Percentiles rank a stretch among this genome's conserved stretches.
Evolutionary conservation across 2,888 invertebrate species (phyloP).

Genomic region (Dasysyrphus tricinctus): DNA sequence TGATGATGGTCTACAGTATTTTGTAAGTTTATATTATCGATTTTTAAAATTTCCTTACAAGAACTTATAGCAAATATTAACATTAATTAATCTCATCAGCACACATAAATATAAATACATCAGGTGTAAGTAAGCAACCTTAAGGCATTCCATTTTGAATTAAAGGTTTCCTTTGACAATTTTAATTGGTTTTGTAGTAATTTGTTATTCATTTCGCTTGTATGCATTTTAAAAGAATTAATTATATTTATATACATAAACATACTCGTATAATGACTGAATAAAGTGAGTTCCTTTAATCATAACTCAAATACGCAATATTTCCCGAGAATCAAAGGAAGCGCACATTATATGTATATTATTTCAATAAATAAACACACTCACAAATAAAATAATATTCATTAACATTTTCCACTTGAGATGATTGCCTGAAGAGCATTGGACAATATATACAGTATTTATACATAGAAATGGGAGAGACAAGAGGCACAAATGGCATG

Average conservation of each 20-base stretch:
- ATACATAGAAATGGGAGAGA: too few species aligned
- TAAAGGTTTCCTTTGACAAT: background rate
- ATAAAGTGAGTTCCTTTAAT: constrained; percentile 11
- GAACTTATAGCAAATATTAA: too few species aligned
- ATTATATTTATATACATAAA: too few species aligned
- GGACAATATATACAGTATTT: background rate
- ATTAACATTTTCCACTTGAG: constrained; percentile 66
- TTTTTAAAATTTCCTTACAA: too few species aligned
- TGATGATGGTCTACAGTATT: too few species aligned
- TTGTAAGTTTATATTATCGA: too few species aligned
- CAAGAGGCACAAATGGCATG: background rate
- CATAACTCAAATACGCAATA: background rate
- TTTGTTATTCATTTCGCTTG: constrained; percentile 21
- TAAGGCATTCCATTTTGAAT: background rate
- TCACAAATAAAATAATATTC: constrained; percentile 62
- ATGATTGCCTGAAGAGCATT: constrained; percentile 49
- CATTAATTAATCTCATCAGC: too few species aligned
- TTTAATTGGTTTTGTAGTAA: constrained; percentile 17
- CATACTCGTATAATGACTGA: background rate
- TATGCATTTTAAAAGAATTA: background rate
- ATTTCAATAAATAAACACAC: constrained; percentile 55
- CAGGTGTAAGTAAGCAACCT: constrained; percentile 1
- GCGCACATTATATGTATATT: background rate
- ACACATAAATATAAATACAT: background rate
- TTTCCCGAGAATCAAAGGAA: constrained; percentile 33